Evolutionary conservation across 1,140 invertebrate species (phyloP), one percentile per base, ranked within the genome.

Genomic region (Sinonovacula constricta): DNA sequence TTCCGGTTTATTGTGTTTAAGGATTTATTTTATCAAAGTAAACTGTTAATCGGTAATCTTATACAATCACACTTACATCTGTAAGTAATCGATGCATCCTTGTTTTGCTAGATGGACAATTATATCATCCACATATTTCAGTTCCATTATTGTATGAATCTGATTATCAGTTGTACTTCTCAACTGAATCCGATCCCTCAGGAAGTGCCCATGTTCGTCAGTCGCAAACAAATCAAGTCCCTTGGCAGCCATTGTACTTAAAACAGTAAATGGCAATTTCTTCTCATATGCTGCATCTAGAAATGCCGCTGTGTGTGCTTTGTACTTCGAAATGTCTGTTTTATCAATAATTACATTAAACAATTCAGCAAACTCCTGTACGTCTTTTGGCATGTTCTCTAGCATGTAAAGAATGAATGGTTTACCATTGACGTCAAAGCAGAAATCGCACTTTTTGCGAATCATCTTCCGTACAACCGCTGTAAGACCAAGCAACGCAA

Each of bases 321-420:
- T 53, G 7, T 62, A 34, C 15, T 54, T 63, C 34, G 34, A 24
- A 31, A 74, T 63, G 34, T 74, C 59, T 26, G 54, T 31, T 53
- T 62, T 74, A 18, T 63, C 45, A 30, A 49, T 1, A 14, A 74
- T 7, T 12, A 63, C 22, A 3, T 63, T 49, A 15, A 74, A 24
- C n/a, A 53, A 53, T 53, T 63, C 39, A 54, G 51, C 62, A 28
- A 74, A 74, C 1, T 39, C 5, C 18, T 62, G n/a, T n/a, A n/a
- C n/a, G 10, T 33, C 18, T 2, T 24, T 31, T n/a, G 7, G 24
- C 1, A 63, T 74, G 31, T 74, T 63, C 60, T 74, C 4, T 15
- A 74, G n/a, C 28, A 74, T n/a, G 56, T 74, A 74, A 2, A 74
- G 28, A 54, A 31, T 63, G n/a, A 74, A 24, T 26, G 70, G 59